Base-by-base conservation (phyloP, 37 sponge, comb jelly and placozoan genomes). In the Bolinopsis microptera region DNA sequence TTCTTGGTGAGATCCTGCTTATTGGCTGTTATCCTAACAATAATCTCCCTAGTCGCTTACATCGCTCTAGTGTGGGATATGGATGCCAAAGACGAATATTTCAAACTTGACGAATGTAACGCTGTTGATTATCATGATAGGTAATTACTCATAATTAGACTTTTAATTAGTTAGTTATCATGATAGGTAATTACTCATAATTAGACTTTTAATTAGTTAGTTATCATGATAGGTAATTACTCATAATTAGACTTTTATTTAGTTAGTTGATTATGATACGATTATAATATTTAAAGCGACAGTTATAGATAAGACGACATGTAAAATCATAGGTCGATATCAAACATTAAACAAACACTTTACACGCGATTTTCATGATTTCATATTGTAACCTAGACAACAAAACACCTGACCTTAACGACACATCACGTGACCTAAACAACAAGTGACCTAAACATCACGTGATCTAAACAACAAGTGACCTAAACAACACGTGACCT, bases 61-160 rank as follows among this genome's bases (percentile, higher is more conserved):
- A 13, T 86, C 8, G 41, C 90, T 33, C 90, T 86, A 21, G 90
- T 86, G 13, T 86, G 90, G 90, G 90, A 86, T 27, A 28, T 86
- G 31, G 61, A 86, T 27, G 23, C 90, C 30, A 28, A 38, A 21
- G 90, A 86, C 61, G 61, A 86, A 38, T 86, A 33, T 26, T 86
- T 86, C 61, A 41, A 86, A 23, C 34, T 41, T 23, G 61, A 86
- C 0, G 61, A 41, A 22, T 86, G 90, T 27, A 86, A 38, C 61
- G 23, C 90, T 25, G 36, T 86, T 9, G 90, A 86, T 22, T 41
- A 86, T 48, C 36, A 86, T 86, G 90, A 86, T 28, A 86, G 90
- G 90, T 86, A 5, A 36, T 9, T 18, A 61, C n/a, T n/a, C n/a
- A n/a, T n/a, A n/a, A n/a, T n/a, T n/a, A n/a, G 38, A 36, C 18